phyloP scores from a whole-genome alignment of 2,113 vertebrate genomes.

The Naja naja region DNA sequence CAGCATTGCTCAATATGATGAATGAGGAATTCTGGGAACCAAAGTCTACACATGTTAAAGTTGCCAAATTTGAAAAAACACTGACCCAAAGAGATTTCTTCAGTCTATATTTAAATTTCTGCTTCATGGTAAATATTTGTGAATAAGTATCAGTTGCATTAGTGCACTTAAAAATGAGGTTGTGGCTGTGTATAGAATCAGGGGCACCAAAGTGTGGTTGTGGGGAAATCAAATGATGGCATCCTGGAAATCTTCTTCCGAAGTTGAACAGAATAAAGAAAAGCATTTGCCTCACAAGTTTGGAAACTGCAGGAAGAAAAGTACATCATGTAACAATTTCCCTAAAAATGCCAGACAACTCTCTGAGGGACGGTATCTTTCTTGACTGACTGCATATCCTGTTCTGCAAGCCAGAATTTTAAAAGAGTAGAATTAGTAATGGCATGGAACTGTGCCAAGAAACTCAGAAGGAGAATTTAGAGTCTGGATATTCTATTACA shows the following conservation, averaged over 20 bases:
- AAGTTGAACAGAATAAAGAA: constrained; percentile 23
- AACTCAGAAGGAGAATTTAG: neutral
- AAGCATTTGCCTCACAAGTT: neutral
- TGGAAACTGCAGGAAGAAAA: neutral
- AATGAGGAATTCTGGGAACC: neutral
- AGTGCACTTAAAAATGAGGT: neutral
- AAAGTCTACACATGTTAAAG: neutral
- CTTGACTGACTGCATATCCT: neutral
- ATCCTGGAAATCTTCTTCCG: neutral
- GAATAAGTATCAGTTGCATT: neutral
- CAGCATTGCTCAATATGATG: neutral
- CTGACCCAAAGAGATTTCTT: neutral
- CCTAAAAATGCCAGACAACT: constrained; percentile 3
- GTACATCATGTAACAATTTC: neutral
- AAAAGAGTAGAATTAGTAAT: constrained; percentile 8
- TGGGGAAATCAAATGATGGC: neutral
- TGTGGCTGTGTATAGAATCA: neutral
- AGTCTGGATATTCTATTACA: neutral
- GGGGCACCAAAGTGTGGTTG: neutral
- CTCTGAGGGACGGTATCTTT: neutral
- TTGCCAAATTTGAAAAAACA: neutral
- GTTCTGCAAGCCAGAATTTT: neutral
- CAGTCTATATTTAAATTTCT: neutral
- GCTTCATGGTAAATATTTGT: neutral
- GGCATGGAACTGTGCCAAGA: neutral